Base-by-base conservation (phyloP, 2,797 vertebrate species). In the Pogoniulus pusillus region DNA sequence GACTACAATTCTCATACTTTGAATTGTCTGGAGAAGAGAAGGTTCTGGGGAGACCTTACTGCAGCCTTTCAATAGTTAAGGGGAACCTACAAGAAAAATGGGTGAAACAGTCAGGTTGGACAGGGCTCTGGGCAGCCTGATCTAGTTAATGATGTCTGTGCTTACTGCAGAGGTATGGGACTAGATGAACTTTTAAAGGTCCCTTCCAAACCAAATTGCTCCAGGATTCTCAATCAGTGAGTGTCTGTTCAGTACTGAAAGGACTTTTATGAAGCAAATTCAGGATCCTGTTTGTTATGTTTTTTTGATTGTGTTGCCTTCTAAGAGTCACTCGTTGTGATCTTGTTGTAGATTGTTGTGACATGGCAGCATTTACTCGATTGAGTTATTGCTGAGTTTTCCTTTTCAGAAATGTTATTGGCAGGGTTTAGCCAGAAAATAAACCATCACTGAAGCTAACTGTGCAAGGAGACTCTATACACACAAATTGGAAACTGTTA, bases 371-470 rank as follows among this genome's bases (percentile, higher is more conserved):
- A 2, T 92, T 95, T 43, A 29, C 68, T 64, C 70, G 54, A 87
- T 89, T 23, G 57, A 90, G 65, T 72, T 85, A 72, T 20, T 94
- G 75, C 78, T 91, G 72, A 57, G 72, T 66, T 75, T 77, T 90
- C 51, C 19, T 77, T 84, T 95, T 86, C 75, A 82, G 75, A 86
- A 85, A 65, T 77, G 55, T 19, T 86, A 4, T 85, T 93, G 91
- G 84, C 91, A 93, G 35, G 27, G 66, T 34, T 89, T 22, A 78
- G 69, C 86, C 95, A 94, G 72, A 41, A 82, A 91, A 73, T 34
- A 65, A 91, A 88, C 81, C 82, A 37, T 85, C 9, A 1, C 35
- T 55, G 55, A 58, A 93, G 81, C 70, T 91, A 90, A 14, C 82
- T 78, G 4, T 57, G 82, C 16, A 5, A 57, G 65, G 65, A 87